Conservation (phyloP, 2,888 invertebrate genomes). For the Lathronympha strigana region DNA sequence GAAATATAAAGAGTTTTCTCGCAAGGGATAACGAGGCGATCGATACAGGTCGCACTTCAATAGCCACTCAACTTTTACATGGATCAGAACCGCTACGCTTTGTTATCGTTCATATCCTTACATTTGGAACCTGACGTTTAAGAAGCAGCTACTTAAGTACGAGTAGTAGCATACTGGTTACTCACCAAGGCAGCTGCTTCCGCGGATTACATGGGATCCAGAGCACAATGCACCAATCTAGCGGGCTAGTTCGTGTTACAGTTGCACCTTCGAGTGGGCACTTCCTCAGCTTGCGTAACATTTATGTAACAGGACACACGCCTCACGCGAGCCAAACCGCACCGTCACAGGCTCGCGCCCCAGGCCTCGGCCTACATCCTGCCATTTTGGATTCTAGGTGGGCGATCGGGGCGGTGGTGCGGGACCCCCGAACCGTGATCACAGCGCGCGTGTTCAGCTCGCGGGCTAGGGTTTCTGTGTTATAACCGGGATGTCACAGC, state of each 20-base stretch:
- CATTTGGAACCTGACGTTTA: neutral
- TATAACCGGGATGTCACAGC: conserved; percentile 60
- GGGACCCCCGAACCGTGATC: conserved; percentile 26
- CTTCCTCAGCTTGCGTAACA: conserved; percentile 78
- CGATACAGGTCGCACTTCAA: conserved; percentile 61
- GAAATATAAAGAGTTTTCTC: conserved; percentile 62
- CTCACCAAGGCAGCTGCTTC: conserved; percentile 65
- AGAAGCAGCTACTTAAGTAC: neutral
- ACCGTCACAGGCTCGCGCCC: conserved; percentile 65
- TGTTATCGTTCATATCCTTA: conserved; percentile 41
- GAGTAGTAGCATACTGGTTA: conserved; percentile 46
- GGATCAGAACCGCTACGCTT: conserved; percentile 31
- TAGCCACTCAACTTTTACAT: conserved; percentile 21
- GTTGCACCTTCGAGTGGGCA: conserved; percentile 68
- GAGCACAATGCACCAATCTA: conserved; percentile 60
- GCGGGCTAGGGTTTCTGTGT: conserved; percentile 54
- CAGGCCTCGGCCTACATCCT: conserved; percentile 61
- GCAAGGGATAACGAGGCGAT: conserved; percentile 64
- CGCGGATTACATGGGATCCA: conserved; percentile 71
- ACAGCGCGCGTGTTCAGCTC: conserved; percentile 45
- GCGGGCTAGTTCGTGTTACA: conserved; percentile 59
- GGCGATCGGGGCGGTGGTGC: conserved; percentile 53
- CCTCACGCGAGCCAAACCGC: conserved; percentile 60
- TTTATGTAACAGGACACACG: conserved; percentile 77
- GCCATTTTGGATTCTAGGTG: conserved; percentile 73